A percentile compares a stretch with the other conserved stretches of the same genome.
Conservation (phyloP, 2,113 vertebrate species). For the Corydoras sp. region DNA sequence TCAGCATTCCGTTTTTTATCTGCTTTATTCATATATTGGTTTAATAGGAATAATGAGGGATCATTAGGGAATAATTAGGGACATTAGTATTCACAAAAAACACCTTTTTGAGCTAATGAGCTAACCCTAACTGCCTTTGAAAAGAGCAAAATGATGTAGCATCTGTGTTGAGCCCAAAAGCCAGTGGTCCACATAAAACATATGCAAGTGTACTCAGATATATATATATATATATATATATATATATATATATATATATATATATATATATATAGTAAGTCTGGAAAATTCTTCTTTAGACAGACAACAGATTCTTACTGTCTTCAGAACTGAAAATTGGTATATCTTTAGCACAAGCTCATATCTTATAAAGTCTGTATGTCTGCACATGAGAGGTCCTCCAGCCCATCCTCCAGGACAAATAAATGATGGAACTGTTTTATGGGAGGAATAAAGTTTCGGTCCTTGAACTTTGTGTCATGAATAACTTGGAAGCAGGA, state of each 20-base stretch:
- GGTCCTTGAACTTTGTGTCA: constrained; percentile 24
- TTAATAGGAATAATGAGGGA: no score
- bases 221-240: not conserved
- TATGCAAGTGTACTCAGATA: not conserved
- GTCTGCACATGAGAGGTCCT: not conserved
- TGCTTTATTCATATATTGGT: no score
- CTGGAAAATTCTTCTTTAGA: not conserved
- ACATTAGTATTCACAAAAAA: no score
- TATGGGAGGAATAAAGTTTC: constrained; percentile 13
- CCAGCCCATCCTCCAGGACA: not conserved
- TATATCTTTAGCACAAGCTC: not conserved
- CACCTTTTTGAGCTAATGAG: not conserved
- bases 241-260: no score
- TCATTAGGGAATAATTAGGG: no score
- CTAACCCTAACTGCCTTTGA: constrained; percentile 19
- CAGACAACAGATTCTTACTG: not conserved
- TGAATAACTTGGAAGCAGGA: constrained; percentile 38
- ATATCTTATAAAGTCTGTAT: not conserved
- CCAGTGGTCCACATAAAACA: constrained; percentile 13
- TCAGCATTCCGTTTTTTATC: no score
- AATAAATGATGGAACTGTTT: not conserved
- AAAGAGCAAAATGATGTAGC: constrained; percentile 48
- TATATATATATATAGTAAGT: no score
- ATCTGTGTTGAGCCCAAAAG: constrained; percentile 37
- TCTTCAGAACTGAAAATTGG: not conserved